Percentiles rank a stretch among this genome's conserved stretches.
Conservation (phyloP, 2,113 vertebrate species). For the Atrichornis clamosus region DNA sequence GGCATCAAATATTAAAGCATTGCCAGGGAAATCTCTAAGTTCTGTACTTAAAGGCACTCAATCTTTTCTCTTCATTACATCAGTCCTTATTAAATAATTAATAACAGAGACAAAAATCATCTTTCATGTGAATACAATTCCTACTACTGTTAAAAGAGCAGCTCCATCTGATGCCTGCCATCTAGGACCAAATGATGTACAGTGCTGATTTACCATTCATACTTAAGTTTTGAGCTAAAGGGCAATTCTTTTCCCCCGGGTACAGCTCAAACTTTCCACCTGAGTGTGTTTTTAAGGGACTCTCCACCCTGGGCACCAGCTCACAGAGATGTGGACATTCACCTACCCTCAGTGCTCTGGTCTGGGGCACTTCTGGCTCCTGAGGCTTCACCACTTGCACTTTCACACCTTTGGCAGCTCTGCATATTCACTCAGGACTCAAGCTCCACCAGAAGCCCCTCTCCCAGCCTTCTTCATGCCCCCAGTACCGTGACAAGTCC, state of each 20-base stretch:
- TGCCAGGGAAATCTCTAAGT: not conserved
- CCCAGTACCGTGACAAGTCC: too few relatives aligned
- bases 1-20: constrained; percentile 25
- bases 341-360: not conserved
- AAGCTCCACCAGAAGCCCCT: not conserved
- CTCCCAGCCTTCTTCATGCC: not conserved
- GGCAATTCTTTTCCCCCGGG: not conserved
- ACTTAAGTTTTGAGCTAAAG: not conserved
- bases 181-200: not conserved
- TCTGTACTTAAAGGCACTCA: not conserved
- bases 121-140: not conserved
- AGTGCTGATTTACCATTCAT: not conserved
- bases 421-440: not conserved
- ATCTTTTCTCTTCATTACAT: not conserved
- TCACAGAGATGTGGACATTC: accelerated
- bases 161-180: not conserved
- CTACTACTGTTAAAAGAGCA: not conserved
- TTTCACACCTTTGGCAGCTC: not conserved
- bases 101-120: not conserved
- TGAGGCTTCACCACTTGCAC: not conserved
- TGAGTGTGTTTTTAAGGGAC: accelerated
- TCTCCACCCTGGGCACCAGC: not conserved
- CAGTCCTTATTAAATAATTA: constrained; percentile 5
- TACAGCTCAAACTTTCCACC: not conserved
- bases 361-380: not conserved